Evolutionary conservation across 2,797 vertebrate genomes (phyloP).

Genomic region (Poecilia gillii): DNA sequence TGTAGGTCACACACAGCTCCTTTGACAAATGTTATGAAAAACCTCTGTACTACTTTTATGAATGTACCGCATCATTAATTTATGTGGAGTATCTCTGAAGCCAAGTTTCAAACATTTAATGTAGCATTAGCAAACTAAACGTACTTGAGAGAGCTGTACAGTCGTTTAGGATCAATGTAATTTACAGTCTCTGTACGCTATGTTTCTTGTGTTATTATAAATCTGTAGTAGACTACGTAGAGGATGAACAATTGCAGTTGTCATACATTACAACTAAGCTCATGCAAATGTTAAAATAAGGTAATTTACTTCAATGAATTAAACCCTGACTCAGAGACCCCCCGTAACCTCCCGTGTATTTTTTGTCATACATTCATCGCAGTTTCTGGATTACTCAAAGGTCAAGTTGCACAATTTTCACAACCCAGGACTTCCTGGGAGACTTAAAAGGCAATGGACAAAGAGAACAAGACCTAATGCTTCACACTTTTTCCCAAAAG

Average conservation of each 20-base stretch:
- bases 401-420: constrained; percentile 42
- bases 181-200: not conserved
- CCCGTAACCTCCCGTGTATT: constrained; percentile 2
- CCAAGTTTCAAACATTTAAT: not conserved
- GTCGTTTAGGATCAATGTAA: not conserved
- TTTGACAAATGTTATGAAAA: not conserved
- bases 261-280: not conserved
- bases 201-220: not conserved
- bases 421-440: constrained; percentile 12
- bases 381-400: constrained; percentile 30
- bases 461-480: constrained; percentile 4
- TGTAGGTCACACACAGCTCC: not conserved
- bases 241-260: not conserved
- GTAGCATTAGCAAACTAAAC: not conserved
- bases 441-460: constrained; percentile 15
- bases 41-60: not conserved
- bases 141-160: not conserved
- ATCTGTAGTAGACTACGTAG: not conserved
- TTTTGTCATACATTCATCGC: not conserved
- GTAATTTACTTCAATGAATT: not conserved
- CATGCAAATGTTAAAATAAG: not conserved
- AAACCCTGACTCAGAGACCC: constrained; percentile 13
- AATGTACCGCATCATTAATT: not conserved
- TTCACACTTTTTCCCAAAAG: constrained; percentile 10
- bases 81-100: not conserved